Percentiles rank a stretch among this genome's conserved stretches.
These are phyloP conservation scores for Peromyscus maniculatus DNA, from an alignment of 2,113 vertebrate genomes.

Conservation along the genomic window DNA sequence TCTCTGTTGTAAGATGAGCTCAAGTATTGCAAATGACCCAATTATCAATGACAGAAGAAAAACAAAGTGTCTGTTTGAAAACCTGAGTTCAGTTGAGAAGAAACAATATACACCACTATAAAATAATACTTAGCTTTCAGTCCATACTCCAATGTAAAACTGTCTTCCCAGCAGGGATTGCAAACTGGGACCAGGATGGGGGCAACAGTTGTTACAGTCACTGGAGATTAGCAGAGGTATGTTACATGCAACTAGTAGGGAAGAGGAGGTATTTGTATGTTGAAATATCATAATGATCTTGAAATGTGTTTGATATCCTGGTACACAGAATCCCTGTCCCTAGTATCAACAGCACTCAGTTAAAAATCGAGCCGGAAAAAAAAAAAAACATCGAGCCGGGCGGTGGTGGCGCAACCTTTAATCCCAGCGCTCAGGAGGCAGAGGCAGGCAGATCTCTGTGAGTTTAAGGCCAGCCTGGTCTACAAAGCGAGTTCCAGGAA, in stretches of 20 bases:
- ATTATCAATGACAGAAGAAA: neutral
- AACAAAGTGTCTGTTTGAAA: neutral
- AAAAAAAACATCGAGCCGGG: no score
- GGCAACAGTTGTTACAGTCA: neutral
- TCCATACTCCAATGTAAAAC: neutral
- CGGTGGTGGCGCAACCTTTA: no score
- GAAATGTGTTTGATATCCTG: neutral
- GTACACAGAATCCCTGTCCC: neutral
- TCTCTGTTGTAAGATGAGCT: constrained; percentile 3
- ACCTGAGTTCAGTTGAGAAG: neutral
- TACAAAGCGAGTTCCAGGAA: no score
- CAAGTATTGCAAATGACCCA: neutral
- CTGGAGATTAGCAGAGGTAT: no score
- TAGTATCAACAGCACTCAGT: neutral
- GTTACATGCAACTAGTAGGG: neutral
- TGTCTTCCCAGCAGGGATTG: neutral
- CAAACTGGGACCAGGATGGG: neutral
- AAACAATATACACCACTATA: neutral
- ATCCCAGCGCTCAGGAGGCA: no score
- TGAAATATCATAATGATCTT: neutral
- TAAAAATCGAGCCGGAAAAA: neutral
- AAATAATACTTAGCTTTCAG: neutral
- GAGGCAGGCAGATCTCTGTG: no score
- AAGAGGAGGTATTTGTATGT: no score
- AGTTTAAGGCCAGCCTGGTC: no score